Base-by-base conservation (phyloP, 1,140 invertebrate species). In the Vollenhovia emeryi region DNA sequence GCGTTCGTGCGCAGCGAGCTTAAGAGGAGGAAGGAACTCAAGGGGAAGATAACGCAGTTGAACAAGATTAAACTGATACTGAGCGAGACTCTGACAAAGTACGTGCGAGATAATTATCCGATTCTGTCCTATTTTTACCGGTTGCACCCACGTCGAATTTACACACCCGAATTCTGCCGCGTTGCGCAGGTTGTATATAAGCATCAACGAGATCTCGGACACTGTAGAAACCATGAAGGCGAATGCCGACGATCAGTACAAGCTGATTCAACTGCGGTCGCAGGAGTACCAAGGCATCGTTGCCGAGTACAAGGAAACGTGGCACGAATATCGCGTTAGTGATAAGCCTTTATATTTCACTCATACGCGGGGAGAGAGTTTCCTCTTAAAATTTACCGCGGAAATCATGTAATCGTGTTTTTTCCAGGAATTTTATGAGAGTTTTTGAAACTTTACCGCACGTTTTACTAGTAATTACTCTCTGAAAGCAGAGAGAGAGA, bases 281-380 rank as follows among this genome's bases (percentile, higher is more conserved):
- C 36, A 76, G 45, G 45, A 27, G 0, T 75, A 66, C n/a, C 30
- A 60, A n/a, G 21, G 55, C 8, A 73, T 89, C 24, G 7, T 68
- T 8, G 36, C 9, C 0, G 21, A 82, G 7, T 89, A 89, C 50
- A 48, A 85, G 24, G 40, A 40, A 18, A 60, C 75, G 0, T 87
- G 85, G 66, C 3, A 85, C 8, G n/a, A 27, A 3, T 90, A 90
- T 57, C 57, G 30, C 1, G 88, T 90, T n/a, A 15, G 66, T 86
- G 79, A 1, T 11, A 24, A 62, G 33, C 40, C 7, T 62, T n/a
- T n/a, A n/a, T n/a, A n/a, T n/a, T n/a, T n/a, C n/a, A n/a, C n/a
- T n/a, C n/a, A n/a, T n/a, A n/a, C n/a, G n/a, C n/a, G n/a, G n/a
- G n/a, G n/a, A n/a, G n/a, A n/a, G n/a, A n/a, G n/a, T n/a, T n/a